Percentiles rank a stretch among this genome's conserved stretches.
Evolutionary conservation across 2,888 invertebrate species (phyloP).

Genomic region (Clistopyga incitator): DNA sequence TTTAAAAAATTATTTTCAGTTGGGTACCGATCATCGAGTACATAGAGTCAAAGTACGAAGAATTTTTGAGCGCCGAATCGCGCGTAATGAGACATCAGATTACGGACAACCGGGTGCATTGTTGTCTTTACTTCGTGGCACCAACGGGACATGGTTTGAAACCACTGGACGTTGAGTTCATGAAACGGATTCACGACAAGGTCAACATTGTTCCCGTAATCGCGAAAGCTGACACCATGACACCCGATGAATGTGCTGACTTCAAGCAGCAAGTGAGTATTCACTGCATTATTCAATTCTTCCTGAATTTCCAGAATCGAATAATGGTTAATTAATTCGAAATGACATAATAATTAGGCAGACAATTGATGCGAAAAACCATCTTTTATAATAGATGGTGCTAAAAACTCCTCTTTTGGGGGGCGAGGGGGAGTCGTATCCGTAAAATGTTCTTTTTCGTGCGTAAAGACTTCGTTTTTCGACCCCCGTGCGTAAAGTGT

Average conservation of each 20-base stretch:
- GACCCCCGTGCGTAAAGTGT: no score
- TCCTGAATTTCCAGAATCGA: slow-evolving; percentile 20
- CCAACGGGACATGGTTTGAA: slow-evolving; percentile 99
- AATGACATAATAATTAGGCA: no score
- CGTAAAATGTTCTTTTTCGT: no score
- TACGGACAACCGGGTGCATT: slow-evolving; percentile 97
- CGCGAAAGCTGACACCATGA: slow-evolving; percentile 99
- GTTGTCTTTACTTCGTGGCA: slow-evolving; percentile 99
- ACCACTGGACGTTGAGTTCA: slow-evolving; percentile 99
- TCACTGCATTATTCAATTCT: slow-evolving; percentile 15
- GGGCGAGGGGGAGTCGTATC: no score
- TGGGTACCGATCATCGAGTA: slow-evolving; percentile 99
- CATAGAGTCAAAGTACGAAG: slow-evolving; percentile 98
- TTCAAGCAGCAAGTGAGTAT: slow-evolving; percentile 96
- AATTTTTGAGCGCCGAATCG: slow-evolving; percentile 98
- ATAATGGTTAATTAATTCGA: background rate
- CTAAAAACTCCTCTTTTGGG: no score
- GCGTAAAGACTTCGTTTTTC: no score
- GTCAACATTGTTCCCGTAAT: slow-evolving; percentile 99
- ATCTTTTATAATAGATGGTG: background rate
- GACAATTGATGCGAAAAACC: no score
- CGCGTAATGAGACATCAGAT: slow-evolving; percentile 95
- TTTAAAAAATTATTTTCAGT: slow-evolving; percentile 86
- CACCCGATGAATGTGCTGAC: slow-evolving; percentile 97
- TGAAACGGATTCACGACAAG: slow-evolving; percentile 99